phyloP scores from a whole-genome alignment of 2,113 vertebrate species.

The Turdus rufiventris region DNA sequence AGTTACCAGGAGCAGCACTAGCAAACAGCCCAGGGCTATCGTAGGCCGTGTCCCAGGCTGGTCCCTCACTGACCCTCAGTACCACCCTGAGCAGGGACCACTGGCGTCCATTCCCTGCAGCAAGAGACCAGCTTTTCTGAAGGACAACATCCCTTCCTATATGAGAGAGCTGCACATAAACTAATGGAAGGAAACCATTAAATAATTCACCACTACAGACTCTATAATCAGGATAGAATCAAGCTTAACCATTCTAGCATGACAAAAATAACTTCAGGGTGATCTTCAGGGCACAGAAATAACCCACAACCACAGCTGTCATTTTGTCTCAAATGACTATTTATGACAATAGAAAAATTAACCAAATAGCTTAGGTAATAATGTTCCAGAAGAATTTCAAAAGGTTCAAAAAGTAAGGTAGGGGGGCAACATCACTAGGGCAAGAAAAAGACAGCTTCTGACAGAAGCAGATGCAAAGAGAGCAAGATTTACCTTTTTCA shows the following conservation, averaged over 20 bases:
- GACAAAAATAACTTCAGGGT: neutral
- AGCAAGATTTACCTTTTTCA: slow-evolving; percentile 16
- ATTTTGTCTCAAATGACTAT: neutral
- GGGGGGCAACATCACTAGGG: neutral
- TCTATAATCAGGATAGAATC: neutral
- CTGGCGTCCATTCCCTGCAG: neutral
- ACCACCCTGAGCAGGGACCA: neutral
- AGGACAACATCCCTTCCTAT: neutral
- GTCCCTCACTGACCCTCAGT: fast-evolving
- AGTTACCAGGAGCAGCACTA: neutral
- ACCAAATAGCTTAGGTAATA: neutral
- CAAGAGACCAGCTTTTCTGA: neutral
- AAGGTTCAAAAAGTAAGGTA: neutral
- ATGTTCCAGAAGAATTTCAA: neutral
- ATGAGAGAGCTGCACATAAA: neutral
- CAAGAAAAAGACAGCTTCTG: neutral
- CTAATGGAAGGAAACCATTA: neutral
- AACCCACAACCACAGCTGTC: neutral
- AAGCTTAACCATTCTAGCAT: neutral
- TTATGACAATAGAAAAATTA: neutral
- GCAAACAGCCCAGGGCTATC: fast-evolving
- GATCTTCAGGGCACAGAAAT: neutral
- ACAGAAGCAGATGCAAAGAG: neutral
- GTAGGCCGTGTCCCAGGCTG: neutral
- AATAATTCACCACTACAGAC: neutral